These are phyloP conservation scores for Paragorgia papillata DNA, from an alignment of 92 coral and sea anemone genomes.

Conservation along the genomic window DNA sequence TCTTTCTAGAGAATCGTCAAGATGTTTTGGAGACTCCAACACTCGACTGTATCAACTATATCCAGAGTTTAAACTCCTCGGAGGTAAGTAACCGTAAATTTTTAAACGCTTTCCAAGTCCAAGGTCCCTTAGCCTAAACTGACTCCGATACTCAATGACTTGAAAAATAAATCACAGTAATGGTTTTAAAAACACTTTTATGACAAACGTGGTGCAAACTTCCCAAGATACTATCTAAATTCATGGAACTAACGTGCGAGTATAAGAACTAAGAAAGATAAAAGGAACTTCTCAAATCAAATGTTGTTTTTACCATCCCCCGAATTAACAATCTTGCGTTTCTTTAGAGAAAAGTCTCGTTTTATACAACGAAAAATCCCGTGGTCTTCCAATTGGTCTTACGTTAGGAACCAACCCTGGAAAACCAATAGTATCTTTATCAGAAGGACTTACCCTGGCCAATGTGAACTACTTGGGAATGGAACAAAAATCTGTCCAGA, in stretches of 20 bases:
- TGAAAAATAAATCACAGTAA: too few species aligned
- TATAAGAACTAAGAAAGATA: too few species aligned
- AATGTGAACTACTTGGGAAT: slow-evolving; percentile 61
- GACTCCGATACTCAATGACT: too few species aligned
- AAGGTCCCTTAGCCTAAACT: too few species aligned
- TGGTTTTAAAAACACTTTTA: too few species aligned
- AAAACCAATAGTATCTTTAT: slow-evolving; percentile 60
- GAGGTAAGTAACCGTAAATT: slow-evolving; percentile 48
- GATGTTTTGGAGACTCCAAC: slow-evolving; percentile 75
- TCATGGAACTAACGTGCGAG: too few species aligned
- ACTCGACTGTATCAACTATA: slow-evolving; percentile 72
- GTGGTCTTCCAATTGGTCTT: slow-evolving; percentile 85
- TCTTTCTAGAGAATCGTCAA: slow-evolving; percentile 66
- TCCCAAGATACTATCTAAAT: too few species aligned
- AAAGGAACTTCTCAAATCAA: too few species aligned
- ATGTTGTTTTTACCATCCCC: too few species aligned
- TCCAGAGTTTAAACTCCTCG: slow-evolving; percentile 71
- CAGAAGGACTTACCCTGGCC: slow-evolving; percentile 63
- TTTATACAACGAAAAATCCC: slow-evolving; percentile 73
- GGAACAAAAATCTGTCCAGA: slow-evolving; percentile 53
- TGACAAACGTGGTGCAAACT: too few species aligned
- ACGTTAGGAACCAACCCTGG: slow-evolving; percentile 67
- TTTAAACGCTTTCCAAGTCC: too few species aligned
- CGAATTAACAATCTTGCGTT: too few species aligned
- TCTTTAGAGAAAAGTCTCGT: slow-evolving; percentile 71